Evolutionary conservation across 2,113 vertebrate genomes (phyloP), one percentile per base, ranked within the genome.

Genomic region (Xiphophorus couchianus): DNA sequence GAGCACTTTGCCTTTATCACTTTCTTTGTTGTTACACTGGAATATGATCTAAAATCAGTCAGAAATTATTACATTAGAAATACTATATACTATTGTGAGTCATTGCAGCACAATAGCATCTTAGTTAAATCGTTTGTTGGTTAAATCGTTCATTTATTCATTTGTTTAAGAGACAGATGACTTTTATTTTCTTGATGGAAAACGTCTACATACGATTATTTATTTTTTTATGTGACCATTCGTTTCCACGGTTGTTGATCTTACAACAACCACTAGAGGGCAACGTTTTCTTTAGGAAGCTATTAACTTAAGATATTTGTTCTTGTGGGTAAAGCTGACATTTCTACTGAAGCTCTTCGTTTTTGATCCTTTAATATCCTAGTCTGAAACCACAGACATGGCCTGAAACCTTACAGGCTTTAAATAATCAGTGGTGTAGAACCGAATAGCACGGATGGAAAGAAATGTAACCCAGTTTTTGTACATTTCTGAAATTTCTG

Each of bases 211-310:
- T 48, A 19, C 6, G 5, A 48, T 17, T 15, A 15, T 19, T 19
- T 48, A 7, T 48, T 48, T 48, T 42, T 48, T 19, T 14, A 48
- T 48, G 44, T 48, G 44, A 17, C 44, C 44, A 19, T 19, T 48
- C 5, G 44, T 48, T 48, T 48, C 17, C 44, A 17, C 17, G 9
- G 22, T 58, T 58, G 51, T 58, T 58, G 51, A 58, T n/a, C 3
- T 19, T 28, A 8, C 17, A 48, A 25, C 51, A 73, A 3, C 86
- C 92, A 87, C 85, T 80, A 91, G 92, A 79, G 87, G 88, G 92
- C 82, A 66, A 73, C 58, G 8, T 86, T 66, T 76, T 17, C 30
- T 74, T 54, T 69, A 29, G 17, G 29, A 85, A 76, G 35, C 4
- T 14, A 39, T 25, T 6, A 25, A 58, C 7, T 58, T 3, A 1